Evolutionary conservation across 2,113 vertebrate species (phyloP), one percentile per base, ranked within the genome.

Genomic region (Camarhynchus parvulus): DNA sequence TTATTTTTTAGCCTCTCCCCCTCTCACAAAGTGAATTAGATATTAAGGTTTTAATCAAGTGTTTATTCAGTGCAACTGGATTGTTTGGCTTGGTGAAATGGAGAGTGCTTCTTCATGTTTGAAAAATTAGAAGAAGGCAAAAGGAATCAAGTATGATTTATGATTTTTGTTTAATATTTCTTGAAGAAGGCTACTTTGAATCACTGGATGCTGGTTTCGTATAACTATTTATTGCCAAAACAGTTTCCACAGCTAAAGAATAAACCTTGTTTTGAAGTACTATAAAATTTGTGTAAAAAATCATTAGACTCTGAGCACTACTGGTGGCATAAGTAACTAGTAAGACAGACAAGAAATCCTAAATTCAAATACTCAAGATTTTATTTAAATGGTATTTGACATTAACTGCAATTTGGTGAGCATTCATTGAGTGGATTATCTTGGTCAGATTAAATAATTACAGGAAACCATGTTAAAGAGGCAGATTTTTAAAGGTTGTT

Each of bases 11-110:
- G 56, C 58, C 83, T 95, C 75, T 87, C 28, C 39, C 23, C 85
- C n/a, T 91, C 70, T 35, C 50, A 76, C 91, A 91, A 96, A 95
- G 58, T 92, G 90, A 94, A 92, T 93, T 85, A 49, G 41, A 79
- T 84, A 89, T 87, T 87, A 84, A 61, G 78, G 37, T 82, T 91
- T 89, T 94, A 95, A 91, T 91, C 62, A 76, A 23, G 22, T 89
- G 39, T 76, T 89, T 69, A 67, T 49, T 72, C 67, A 56, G 47
- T 68, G 41, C 1, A 7, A 55, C 15, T 69, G 53, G 25, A 79
- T 64, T 59, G 61, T 59, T 58, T 83, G 44, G 20, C 42, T 64
- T 81, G 23, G 37, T 17, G 11, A 17, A 53, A 49, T 12, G 16
- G 16, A 80, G 28, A 17, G 3, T 28, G n/a, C 6, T 76, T 47